Base-by-base conservation (phyloP, 2,888 invertebrate genomes). In the Tinea semifulvella region DNA sequence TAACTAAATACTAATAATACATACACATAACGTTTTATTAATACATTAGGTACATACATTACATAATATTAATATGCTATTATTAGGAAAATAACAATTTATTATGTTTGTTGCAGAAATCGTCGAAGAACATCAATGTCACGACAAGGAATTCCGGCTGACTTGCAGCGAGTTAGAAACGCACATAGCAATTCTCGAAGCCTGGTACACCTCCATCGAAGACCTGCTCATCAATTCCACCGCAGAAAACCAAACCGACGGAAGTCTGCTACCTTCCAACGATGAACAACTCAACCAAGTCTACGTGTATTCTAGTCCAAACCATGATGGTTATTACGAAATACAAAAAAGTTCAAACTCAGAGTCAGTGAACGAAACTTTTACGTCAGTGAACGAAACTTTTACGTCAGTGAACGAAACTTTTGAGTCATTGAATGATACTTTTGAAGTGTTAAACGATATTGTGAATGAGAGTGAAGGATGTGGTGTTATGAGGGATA, bases 111-210 rank as follows among this genome's bases (percentile, higher is more conserved):
- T 84, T 84, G 4, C 82, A 87, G 88, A 88, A 82, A 84, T 85
- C 53, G 87, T 88, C 46, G 83, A 85, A 61, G 84, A 84, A 57
- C 83, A 81, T 56, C 83, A 83, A 57, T 87, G 87, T 57, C 77
- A 85, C 63, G 82, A 84, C 57, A 82, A 73, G 60, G 80, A 81
- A 56, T 82, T 88, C 56, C 77, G 85, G 16, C 67, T 88, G 38
- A 87, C 86, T 3, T 88, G 88, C 55, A 83, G 86, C 20, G 83
- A 84, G 48, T 63, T 88, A 50, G 84, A 85, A 62, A 81, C 86
- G 2, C 84, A 85, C 58, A 83, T 88, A 48, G 87, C 86, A 27
- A 75, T 88, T 25, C 63, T 87, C 53, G 85, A 86, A 55, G 86
- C 84, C n/a, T 82, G 83, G 66, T 88, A 85, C 62, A 77, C 79